Conservation (phyloP, 1,140 invertebrate species). For the Zaprionus ghesquierei region DNA sequence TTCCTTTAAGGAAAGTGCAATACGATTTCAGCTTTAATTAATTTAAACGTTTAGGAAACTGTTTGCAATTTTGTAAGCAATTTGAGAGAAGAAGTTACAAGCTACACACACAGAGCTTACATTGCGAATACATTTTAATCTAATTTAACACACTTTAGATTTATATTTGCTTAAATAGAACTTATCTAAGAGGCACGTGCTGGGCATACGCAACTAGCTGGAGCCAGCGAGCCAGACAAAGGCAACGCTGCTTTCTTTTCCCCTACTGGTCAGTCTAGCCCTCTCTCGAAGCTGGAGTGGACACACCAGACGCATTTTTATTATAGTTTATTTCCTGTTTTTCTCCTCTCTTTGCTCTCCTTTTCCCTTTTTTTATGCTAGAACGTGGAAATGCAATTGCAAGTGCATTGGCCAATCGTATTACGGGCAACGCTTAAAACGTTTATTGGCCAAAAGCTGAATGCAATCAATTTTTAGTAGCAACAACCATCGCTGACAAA, state of each 20-base stretch:
- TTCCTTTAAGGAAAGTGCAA: too few relatives aligned
- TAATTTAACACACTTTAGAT: constrained; percentile 81
- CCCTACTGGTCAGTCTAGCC: constrained; percentile 19
- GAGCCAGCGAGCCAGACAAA: constrained; percentile 36
- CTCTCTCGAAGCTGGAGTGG: constrained; percentile 1
- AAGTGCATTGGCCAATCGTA: constrained; percentile 54
- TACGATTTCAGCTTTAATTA: too few relatives aligned
- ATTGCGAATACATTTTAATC: constrained; percentile 80
- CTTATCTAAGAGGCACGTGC: constrained; percentile 74
- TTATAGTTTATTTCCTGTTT: constrained; percentile 69
- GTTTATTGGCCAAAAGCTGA: constrained; percentile 49
- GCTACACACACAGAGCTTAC: constrained; percentile 39
- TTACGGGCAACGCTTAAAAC: constrained; percentile 36
- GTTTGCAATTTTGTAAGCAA: constrained; percentile 30
- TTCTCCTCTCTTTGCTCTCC: constrained; percentile 1
- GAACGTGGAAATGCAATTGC: constrained; percentile 44
- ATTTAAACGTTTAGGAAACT: constrained; percentile 41
- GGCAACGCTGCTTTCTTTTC: background rate
- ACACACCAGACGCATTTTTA: constrained; percentile 52
- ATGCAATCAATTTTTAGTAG: constrained; percentile 72
- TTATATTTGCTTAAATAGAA: constrained; percentile 81
- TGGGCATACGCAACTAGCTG: constrained; percentile 44
- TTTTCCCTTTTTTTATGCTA: constrained; percentile 32
- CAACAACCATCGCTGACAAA: constrained; percentile 5
- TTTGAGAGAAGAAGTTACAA: constrained; percentile 17